These are phyloP conservation scores for Brachyhypopomus occidentalis DNA, from an alignment of 2,113 vertebrate species.

Conservation along the genomic window DNA sequence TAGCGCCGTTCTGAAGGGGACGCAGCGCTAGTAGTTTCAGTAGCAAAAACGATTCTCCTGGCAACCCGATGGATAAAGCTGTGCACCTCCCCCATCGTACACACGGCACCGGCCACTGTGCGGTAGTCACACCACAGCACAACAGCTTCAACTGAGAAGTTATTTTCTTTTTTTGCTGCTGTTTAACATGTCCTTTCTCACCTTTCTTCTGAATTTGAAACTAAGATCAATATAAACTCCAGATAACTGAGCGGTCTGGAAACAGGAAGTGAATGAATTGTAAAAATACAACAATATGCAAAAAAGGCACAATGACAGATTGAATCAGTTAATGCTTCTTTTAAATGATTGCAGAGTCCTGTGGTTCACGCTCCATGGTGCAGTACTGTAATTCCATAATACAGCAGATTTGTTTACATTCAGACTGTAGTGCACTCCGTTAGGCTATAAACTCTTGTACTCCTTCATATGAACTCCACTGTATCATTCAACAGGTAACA, in stretches of 20 bases:
- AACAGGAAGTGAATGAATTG: background rate
- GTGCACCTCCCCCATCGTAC: too few species aligned
- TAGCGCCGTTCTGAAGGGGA: too few species aligned
- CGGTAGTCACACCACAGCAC: too few species aligned
- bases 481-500: background rate
- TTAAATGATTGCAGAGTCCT: background rate
- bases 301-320: background rate
- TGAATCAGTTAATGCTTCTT: background rate
- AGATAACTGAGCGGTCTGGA: background rate
- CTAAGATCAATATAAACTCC: background rate
- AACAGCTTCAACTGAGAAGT: too few species aligned
- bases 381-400: background rate
- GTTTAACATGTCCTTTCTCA: background rate
- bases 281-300: background rate
- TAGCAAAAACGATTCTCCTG: too few species aligned
- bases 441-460: background rate
- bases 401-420: background rate
- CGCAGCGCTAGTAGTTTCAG: too few species aligned
- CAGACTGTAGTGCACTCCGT: background rate
- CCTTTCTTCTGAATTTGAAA: background rate
- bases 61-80: too few species aligned
- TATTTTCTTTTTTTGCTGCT: background rate
- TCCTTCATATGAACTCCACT: background rate
- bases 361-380: background rate
- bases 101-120: too few species aligned